Percentiles rank a stretch among this genome's conserved stretches.
phyloP scores from a whole-genome alignment of 1,140 invertebrate species.

The Plutomurus gul region DNA sequence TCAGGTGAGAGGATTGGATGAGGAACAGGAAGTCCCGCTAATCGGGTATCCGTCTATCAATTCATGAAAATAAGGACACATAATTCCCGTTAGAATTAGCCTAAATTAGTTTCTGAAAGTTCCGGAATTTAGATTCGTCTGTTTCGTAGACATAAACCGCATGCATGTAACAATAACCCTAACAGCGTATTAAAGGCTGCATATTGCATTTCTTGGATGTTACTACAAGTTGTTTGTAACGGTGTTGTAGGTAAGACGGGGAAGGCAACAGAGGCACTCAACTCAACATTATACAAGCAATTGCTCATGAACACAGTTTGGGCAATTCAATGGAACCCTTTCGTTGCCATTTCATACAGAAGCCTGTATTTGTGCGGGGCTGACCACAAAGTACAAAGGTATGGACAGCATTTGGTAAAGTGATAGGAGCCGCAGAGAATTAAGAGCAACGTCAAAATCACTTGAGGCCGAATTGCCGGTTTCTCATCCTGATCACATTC shows the following conservation, averaged over 20 bases:
- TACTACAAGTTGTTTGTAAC: not conserved
- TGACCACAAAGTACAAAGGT: too few species aligned
- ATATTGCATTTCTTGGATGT: too few species aligned
- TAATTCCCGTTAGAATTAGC: constrained; percentile 19
- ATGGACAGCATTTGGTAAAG: too few species aligned
- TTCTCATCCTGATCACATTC: too few species aligned
- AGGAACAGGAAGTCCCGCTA: constrained; percentile 11
- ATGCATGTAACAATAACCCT: not conserved
- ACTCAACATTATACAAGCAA: not conserved
- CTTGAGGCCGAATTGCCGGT: too few species aligned
- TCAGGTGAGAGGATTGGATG: not conserved
- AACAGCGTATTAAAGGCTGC: too few species aligned
- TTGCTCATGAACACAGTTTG: not conserved
- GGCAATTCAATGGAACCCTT: not conserved
- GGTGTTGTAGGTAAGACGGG: not conserved
- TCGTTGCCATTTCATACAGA: not conserved
- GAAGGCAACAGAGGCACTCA: too few species aligned
- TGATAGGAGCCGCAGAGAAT: too few species aligned
- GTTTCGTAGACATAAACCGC: not conserved
- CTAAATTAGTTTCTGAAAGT: constrained; percentile 4
- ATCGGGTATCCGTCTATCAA: not conserved
- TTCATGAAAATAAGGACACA: not conserved
- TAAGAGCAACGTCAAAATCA: too few species aligned
- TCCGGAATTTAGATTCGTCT: not conserved
- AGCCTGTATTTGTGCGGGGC: too few species aligned